A percentile compares a stretch with the other conserved stretches of the same genome.
These are phyloP conservation scores for Lasioglossum calceatum DNA, from an alignment of 2,888 invertebrate genomes.

Conservation along the genomic window DNA sequence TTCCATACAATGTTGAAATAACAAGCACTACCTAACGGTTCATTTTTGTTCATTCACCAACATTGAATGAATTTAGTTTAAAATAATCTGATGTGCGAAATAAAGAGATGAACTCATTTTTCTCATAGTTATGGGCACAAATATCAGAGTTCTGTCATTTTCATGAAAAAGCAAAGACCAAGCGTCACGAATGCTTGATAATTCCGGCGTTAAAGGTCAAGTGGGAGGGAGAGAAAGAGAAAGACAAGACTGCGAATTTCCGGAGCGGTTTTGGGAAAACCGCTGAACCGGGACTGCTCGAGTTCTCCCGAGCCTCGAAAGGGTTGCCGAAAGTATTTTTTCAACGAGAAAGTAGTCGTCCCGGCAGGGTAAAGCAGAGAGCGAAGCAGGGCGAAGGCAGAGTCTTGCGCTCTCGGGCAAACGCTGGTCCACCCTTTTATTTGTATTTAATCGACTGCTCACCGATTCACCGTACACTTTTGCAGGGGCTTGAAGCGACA, in stretches of 20 bases:
- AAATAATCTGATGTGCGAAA: no score
- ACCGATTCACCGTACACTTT: conserved; percentile 55
- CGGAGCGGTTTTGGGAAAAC: neutral
- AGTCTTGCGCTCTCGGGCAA: neutral
- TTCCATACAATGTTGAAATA: no score
- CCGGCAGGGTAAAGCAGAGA: neutral
- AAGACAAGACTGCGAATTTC: neutral
- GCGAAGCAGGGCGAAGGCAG: neutral
- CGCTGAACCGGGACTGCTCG: neutral
- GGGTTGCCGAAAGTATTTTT: neutral
- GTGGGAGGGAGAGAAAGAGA: neutral
- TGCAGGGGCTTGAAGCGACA: conserved; percentile 84
- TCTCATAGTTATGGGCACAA: no score
- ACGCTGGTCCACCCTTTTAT: conserved; percentile 18
- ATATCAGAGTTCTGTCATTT: neutral
- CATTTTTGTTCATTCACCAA: no score
- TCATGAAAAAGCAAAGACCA: neutral
- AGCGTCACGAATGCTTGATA: neutral
- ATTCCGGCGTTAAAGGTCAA: neutral
- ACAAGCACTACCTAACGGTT: no score
- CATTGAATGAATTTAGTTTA: no score
- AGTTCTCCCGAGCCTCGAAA: neutral
- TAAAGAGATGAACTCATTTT: no score
- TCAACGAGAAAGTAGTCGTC: neutral
- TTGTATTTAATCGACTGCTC: conserved; percentile 60